Evolutionary conservation across 2,797 vertebrate species (phyloP).

Genomic region (Eurystomus glaucurus): DNA sequence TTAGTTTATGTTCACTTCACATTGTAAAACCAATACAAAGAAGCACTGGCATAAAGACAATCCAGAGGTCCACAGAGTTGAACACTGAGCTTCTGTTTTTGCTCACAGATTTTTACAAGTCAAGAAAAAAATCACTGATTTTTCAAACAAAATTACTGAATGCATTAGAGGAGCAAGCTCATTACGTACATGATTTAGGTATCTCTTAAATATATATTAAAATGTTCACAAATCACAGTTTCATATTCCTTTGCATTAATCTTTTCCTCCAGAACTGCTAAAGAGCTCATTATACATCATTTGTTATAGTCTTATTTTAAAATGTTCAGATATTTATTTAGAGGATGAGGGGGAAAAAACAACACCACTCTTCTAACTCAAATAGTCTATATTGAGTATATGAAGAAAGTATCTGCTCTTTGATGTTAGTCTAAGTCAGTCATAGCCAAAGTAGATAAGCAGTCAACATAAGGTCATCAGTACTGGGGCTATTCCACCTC

Average conservation of each 20-base stretch:
- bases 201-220: background rate
- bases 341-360: background rate
- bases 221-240: background rate
- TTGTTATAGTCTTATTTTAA: background rate
- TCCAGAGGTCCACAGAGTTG: background rate
- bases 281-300: background rate
- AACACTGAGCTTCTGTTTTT: background rate
- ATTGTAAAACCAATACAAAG: background rate
- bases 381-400: background rate
- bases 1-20: background rate
- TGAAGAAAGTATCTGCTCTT: background rate
- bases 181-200: background rate
- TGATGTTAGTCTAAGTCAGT: background rate
- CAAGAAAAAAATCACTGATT: background rate
- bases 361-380: background rate
- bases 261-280: background rate
- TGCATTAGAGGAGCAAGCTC: background rate
- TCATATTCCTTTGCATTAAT: background rate
- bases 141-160: background rate
- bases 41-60: background rate
- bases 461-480: background rate
- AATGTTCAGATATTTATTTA: background rate
- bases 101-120: background rate
- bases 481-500: background rate
- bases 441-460: rapidly evolving